Evolutionary conservation across 2,113 vertebrate species (phyloP).

Genomic region (Petromus typicus): DNA sequence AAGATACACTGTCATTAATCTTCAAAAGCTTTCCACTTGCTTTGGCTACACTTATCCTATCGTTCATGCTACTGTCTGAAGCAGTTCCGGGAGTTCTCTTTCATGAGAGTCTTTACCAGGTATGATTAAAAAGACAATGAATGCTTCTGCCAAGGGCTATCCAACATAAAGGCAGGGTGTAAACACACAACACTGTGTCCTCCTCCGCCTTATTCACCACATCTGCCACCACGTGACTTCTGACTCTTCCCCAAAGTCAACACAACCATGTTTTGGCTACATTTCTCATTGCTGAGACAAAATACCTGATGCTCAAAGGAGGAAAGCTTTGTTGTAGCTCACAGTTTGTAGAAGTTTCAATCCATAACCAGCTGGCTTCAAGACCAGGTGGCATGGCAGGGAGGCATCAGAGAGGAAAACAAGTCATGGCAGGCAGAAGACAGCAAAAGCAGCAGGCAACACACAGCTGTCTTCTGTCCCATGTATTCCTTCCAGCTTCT

Average conservation of each 20-base stretch:
- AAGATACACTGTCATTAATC: not conserved
- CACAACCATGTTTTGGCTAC: not conserved
- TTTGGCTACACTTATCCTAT: not conserved
- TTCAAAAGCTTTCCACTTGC: not conserved
- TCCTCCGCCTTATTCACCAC: not conserved
- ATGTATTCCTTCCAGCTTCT: not conserved
- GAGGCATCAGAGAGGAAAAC: not conserved
- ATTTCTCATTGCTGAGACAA: not conserved
- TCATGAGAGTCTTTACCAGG: not conserved
- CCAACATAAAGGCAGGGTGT: not conserved
- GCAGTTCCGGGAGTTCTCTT: not conserved
- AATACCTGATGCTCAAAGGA: not conserved
- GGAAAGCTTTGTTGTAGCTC: not conserved
- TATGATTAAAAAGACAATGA: not conserved
- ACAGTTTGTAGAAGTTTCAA: not conserved
- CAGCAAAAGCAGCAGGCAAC: not conserved
- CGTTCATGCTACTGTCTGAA: not conserved
- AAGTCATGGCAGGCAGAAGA: not conserved
- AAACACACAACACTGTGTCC: not conserved
- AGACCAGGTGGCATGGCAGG: not conserved
- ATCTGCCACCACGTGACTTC: not conserved
- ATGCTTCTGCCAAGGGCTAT: not conserved
- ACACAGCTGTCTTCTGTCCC: not conserved
- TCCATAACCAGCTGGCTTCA: not conserved
- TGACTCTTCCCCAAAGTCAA: not conserved